Conservation (phyloP, 2,888 invertebrate genomes). For the Eudemis profundana region DNA sequence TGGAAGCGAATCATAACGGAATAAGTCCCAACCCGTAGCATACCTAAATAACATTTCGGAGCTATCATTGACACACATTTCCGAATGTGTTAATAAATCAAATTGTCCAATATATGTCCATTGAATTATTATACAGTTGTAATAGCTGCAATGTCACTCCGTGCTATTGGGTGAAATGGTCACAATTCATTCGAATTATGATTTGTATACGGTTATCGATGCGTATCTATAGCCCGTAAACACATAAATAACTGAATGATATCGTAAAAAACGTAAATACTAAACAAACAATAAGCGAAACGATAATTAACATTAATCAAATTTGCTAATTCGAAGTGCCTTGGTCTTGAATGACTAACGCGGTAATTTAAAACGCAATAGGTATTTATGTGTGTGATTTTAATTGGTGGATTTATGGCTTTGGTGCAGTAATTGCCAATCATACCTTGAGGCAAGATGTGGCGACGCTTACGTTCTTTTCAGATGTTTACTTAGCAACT, state of each 20-base stretch:
- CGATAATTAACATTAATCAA: too few species aligned
- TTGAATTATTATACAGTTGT: constrained; percentile 6
- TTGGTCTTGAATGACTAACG: not conserved
- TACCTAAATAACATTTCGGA: not conserved
- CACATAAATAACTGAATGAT: too few species aligned
- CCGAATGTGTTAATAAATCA: not conserved
- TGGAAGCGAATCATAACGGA: not conserved
- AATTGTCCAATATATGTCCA: constrained; percentile 2
- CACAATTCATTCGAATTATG: constrained; percentile 17
- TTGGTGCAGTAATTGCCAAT: constrained; percentile 1
- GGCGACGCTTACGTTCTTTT: not conserved
- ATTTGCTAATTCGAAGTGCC: constrained; percentile 2
- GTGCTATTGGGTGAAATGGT: constrained; percentile 19
- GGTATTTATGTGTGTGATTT: constrained; percentile 4
- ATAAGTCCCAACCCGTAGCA: not conserved
- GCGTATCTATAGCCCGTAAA: not conserved
- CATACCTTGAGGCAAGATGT: not conserved
- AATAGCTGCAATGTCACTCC: constrained; percentile 15
- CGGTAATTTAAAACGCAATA: constrained; percentile 3
- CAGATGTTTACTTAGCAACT: constrained; percentile 2
- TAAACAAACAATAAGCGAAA: too few species aligned
- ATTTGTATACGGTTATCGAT: constrained; percentile 15
- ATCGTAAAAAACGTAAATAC: too few species aligned
- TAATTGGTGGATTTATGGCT: not conserved
- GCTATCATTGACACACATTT: constrained; percentile 5